Percentiles rank a stretch among this genome's conserved stretches.
Conservation (phyloP, 2,888 invertebrate species). For the Plebejus anna region DNA sequence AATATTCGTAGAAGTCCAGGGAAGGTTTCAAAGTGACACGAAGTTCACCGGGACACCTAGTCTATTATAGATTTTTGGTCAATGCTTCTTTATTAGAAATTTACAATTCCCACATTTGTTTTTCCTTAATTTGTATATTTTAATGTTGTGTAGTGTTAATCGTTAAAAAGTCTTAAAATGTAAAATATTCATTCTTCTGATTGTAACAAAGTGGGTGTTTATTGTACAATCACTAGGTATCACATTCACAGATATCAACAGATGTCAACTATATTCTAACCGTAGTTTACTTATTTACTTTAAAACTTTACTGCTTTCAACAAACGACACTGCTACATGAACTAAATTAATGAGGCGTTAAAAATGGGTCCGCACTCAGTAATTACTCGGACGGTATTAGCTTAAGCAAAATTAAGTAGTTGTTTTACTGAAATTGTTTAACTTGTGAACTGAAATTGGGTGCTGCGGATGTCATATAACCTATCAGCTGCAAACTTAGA, state of each 20-base stretch:
- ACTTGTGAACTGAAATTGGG: slow-evolving; percentile 34
- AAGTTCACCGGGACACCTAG: too few species aligned
- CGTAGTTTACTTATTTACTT: not conserved
- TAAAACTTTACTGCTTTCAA: not conserved
- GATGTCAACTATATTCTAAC: not conserved
- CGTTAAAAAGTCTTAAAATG: too few species aligned
- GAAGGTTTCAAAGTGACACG: too few species aligned
- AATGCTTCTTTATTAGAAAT: too few species aligned
- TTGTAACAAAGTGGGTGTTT: too few species aligned
- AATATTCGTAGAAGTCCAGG: too few species aligned
- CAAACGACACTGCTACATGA: not conserved
- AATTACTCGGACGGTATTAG: not conserved
- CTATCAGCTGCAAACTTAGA: slow-evolving; percentile 55
- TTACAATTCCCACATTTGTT: too few species aligned
- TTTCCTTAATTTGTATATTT: too few species aligned
- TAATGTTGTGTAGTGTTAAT: too few species aligned
- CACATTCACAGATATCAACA: not conserved
- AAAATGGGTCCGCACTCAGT: not conserved
- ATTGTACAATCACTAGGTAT: not conserved
- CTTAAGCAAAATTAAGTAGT: not conserved
- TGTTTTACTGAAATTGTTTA: slow-evolving; percentile 31
- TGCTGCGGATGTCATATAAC: slow-evolving; percentile 36
- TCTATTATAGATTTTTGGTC: too few species aligned
- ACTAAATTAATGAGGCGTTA: not conserved
- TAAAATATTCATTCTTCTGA: too few species aligned